phyloP scores from a whole-genome alignment of 2,797 vertebrate species.

The Nannoperca australis region DNA sequence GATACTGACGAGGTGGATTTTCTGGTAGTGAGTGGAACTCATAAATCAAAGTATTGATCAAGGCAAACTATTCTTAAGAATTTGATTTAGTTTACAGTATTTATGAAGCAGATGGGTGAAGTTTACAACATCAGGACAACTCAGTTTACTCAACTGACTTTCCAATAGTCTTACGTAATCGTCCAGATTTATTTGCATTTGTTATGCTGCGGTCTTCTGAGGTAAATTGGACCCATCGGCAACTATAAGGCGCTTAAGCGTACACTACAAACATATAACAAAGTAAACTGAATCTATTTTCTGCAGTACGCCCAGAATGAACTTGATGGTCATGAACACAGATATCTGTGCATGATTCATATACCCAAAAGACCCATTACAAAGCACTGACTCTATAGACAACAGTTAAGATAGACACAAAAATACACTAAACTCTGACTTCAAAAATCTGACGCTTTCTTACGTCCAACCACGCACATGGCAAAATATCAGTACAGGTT shows the following conservation, averaged over 20 bases:
- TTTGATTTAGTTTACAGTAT: conserved; percentile 17
- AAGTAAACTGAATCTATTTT: conserved; percentile 25
- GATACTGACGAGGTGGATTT: conserved; percentile 48
- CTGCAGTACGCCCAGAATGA: conserved; percentile 4
- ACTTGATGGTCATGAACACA: conserved; percentile 23
- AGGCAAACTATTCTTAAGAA: background rate
- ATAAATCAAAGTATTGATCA: conserved; percentile 20
- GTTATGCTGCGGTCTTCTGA: background rate
- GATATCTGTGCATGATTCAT: conserved; percentile 44
- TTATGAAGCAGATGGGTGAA: background rate
- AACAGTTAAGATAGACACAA: conserved; percentile 7
- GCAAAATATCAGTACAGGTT: conserved; percentile 37
- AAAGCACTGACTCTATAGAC: conserved; percentile 10
- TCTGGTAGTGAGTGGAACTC: background rate
- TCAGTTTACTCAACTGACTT: background rate
- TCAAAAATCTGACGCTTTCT: conserved; percentile 26
- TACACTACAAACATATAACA: conserved; percentile 8
- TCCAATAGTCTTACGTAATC: conserved; percentile 5
- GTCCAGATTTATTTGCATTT: background rate
- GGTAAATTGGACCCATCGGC: conserved; percentile 5
- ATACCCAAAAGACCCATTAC: conserved; percentile 31
- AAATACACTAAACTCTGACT: conserved; percentile 9
- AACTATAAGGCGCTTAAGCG: conserved; percentile 13
- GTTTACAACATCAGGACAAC: conserved; percentile 13
- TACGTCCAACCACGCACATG: background rate